These are phyloP conservation scores for Cremastinae sp. DNA, from an alignment of 2,888 invertebrate genomes.

Conservation along the genomic window DNA sequence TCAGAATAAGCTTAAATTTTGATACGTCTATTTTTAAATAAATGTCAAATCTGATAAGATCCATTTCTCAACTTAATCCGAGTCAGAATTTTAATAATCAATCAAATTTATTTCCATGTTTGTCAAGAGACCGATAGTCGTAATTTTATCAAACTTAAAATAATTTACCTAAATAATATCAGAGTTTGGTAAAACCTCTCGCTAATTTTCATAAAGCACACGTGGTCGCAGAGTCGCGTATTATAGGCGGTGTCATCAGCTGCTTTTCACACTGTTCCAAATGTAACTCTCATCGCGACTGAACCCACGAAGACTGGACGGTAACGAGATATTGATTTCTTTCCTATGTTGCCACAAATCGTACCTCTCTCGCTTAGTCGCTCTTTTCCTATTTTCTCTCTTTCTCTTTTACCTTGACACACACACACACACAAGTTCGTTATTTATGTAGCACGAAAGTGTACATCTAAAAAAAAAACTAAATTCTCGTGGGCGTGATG, in stretches of 20 bases:
- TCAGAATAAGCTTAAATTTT: too few species aligned
- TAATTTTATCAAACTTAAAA: too few species aligned
- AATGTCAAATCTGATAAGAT: too few species aligned
- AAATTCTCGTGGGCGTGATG: not conserved
- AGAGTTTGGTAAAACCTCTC: slow-evolving; percentile 1
- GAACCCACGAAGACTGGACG: slow-evolving; percentile 30
- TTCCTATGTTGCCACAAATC: slow-evolving; percentile 23
- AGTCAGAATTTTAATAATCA: too few species aligned
- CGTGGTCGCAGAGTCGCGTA: slow-evolving; percentile 6
- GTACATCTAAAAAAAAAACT: slow-evolving; percentile 32
- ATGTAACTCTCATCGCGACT: slow-evolving; percentile 41
- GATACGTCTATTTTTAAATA: too few species aligned
- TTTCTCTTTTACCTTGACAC: not conserved
- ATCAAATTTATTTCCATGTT: too few species aligned
- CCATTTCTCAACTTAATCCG: too few species aligned
- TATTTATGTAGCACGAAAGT: slow-evolving; percentile 24
- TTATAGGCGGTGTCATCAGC: slow-evolving; percentile 14
- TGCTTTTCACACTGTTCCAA: slow-evolving; percentile 17
- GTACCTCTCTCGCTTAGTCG: slow-evolving; percentile 5
- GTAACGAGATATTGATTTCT: slow-evolving; percentile 53
- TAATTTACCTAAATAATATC: too few species aligned
- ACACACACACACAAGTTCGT: not conserved
- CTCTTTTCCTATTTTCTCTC: not conserved
- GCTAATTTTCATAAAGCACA: not conserved
- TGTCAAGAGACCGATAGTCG: too few species aligned